Evolutionary conservation across 2,888 invertebrate species (phyloP).

Genomic region (Orthosia incerta): DNA sequence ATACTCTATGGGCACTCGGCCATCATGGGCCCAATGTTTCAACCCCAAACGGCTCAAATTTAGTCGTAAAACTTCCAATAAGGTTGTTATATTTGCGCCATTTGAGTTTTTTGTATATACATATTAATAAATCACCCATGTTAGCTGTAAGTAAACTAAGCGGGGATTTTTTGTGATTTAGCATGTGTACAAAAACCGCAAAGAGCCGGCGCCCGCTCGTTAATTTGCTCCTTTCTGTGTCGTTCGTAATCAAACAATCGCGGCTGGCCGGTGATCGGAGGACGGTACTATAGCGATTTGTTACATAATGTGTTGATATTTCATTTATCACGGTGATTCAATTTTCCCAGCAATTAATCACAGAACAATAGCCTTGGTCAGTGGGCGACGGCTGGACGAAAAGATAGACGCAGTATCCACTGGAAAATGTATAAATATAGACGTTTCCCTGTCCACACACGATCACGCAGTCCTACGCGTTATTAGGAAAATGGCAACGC

Average conservation of each 20-base stretch:
- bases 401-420: conserved; percentile 37
- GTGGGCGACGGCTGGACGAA: conserved; percentile 59
- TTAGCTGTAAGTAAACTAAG: conserved; percentile 25
- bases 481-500: conserved; percentile 9
- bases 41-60: no score
- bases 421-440: conserved; percentile 46
- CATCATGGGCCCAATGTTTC: no score
- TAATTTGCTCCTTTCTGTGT: conserved; percentile 61
- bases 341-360: conserved; percentile 83
- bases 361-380: conserved; percentile 74
- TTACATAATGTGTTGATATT: conserved; percentile 82
- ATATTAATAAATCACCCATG: conserved; percentile 26
- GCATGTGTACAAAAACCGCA: conserved; percentile 53
- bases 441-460: background rate
- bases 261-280: conserved; percentile 69
- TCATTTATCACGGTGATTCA: conserved; percentile 82
- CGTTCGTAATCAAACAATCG: conserved; percentile 72
- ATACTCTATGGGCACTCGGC: no score
- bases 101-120: no score
- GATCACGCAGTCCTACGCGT: conserved; percentile 3
- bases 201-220: conserved; percentile 56
- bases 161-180: conserved; percentile 50
- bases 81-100: no score
- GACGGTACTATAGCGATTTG: conserved; percentile 74
- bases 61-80: no score